Conservation (phyloP, 2,888 invertebrate genomes). For the Euplexia lucipara region DNA sequence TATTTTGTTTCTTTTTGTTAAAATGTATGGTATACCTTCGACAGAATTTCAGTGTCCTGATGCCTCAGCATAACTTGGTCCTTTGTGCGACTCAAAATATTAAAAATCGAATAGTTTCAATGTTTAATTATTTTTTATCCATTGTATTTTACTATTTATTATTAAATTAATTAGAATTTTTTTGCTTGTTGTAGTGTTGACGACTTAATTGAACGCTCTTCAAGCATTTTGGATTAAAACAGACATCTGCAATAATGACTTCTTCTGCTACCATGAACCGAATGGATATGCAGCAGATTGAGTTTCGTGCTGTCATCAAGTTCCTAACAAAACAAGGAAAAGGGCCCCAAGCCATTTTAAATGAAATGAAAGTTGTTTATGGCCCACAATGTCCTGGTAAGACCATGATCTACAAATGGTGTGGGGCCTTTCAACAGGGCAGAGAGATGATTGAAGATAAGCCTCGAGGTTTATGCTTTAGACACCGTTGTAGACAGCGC, state of each 20-base stretch:
- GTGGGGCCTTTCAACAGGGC: slow-evolving; percentile 60
- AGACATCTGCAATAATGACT: slow-evolving; percentile 20
- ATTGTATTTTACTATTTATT: background rate
- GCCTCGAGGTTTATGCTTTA: slow-evolving; percentile 37
- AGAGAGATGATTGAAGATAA: slow-evolving; percentile 64
- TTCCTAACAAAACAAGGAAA: slow-evolving; percentile 64
- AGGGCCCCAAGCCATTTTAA: slow-evolving; percentile 49
- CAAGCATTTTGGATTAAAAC: background rate
- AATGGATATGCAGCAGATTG: slow-evolving; percentile 52
- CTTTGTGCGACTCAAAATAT: background rate
- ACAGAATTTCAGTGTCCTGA: too few species aligned
- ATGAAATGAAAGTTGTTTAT: slow-evolving; percentile 59
- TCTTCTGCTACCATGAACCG: slow-evolving; percentile 19
- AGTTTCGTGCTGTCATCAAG: slow-evolving; percentile 57
- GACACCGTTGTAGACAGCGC: slow-evolving; percentile 20
- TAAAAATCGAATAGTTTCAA: background rate
- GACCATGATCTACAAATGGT: slow-evolving; percentile 63
- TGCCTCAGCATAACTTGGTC: too few species aligned
- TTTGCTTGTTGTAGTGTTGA: slow-evolving; percentile 24
- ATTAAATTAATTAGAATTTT: background rate
- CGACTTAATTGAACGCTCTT: background rate
- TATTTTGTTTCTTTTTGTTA: too few species aligned
- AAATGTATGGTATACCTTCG: background rate
- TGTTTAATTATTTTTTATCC: background rate
- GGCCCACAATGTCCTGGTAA: slow-evolving; percentile 56